A percentile compares a stretch with the other conserved stretches of the same genome.
These are phyloP conservation scores for Nysson spinosus DNA, from an alignment of 2,888 invertebrate species.

Conservation along the genomic window DNA sequence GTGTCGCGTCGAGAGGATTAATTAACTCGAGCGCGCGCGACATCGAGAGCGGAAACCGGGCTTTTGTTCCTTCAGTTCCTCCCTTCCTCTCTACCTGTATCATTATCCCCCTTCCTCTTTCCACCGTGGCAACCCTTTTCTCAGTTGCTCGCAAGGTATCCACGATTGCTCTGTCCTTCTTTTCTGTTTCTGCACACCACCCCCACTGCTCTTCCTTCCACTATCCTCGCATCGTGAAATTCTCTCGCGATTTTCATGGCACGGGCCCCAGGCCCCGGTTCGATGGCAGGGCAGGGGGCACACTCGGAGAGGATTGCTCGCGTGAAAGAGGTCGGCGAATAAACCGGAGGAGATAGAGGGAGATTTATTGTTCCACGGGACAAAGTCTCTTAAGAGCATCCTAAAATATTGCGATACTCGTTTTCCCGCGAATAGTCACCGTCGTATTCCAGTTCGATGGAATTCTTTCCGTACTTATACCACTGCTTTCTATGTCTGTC, in stretches of 20 bases:
- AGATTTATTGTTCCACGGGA: conserved; percentile 49
- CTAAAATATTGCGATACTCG: conserved; percentile 48
- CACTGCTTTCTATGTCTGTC: too few relatives aligned
- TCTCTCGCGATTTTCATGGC: conserved; percentile 51
- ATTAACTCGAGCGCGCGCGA: conserved; percentile 66
- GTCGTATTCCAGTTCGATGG: conserved; percentile 3
- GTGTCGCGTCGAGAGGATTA: conserved; percentile 68
- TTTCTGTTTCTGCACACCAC: conserved; percentile 16
- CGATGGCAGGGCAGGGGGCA: conserved; percentile 45
- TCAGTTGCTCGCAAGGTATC: conserved; percentile 22
- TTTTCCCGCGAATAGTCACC: conserved; percentile 25
- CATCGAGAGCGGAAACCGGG: conserved; percentile 60
- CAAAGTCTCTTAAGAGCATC: conserved; percentile 52
- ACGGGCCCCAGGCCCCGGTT: conserved; percentile 32
- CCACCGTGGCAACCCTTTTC: neutral
- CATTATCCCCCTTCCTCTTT: conserved; percentile 6
- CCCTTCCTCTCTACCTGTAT: conserved; percentile 11
- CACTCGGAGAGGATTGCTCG: conserved; percentile 41
- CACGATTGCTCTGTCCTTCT: conserved; percentile 32
- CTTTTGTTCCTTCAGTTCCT: conserved; percentile 48
- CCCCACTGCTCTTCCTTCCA: neutral
- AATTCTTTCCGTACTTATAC: neutral
- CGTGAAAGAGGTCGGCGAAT: conserved; percentile 58
- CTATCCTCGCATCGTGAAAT: conserved; percentile 44
- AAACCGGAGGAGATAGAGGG: conserved; percentile 51